Evolutionary conservation across 2,113 vertebrate species (phyloP).

Genomic region (Arenaria interpres): DNA sequence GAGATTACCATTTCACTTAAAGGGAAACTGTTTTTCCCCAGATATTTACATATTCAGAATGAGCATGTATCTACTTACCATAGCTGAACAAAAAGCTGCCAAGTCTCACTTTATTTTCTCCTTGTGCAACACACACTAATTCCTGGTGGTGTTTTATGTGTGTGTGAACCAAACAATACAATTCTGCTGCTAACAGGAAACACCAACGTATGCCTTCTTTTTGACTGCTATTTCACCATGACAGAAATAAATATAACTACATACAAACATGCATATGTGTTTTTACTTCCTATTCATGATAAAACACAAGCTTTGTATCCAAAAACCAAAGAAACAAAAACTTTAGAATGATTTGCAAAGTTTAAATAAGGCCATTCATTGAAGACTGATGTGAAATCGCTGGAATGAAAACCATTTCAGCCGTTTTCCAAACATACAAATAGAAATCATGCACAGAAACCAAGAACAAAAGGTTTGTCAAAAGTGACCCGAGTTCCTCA

Average conservation of each 20-base stretch:
- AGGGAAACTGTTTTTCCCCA: background rate
- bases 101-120: background rate
- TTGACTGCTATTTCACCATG: background rate
- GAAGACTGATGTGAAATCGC: background rate
- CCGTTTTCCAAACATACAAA: background rate
- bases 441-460: background rate
- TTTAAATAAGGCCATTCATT: background rate
- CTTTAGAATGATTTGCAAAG: background rate
- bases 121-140: background rate
- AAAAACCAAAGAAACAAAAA: background rate
- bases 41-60: background rate
- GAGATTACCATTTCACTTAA: conserved; percentile 23
- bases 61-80: background rate
- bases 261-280: accelerated
- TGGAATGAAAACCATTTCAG: background rate
- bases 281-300: background rate
- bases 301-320: background rate
- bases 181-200: background rate
- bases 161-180: background rate
- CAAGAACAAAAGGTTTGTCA: background rate
- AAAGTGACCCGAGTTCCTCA: background rate
- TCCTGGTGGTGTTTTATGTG: background rate
- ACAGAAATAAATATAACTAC: background rate
- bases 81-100: background rate
- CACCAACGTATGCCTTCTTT: background rate